Conservation (phyloP, 2,797 vertebrate species). For the Mareca penelope region DNA sequence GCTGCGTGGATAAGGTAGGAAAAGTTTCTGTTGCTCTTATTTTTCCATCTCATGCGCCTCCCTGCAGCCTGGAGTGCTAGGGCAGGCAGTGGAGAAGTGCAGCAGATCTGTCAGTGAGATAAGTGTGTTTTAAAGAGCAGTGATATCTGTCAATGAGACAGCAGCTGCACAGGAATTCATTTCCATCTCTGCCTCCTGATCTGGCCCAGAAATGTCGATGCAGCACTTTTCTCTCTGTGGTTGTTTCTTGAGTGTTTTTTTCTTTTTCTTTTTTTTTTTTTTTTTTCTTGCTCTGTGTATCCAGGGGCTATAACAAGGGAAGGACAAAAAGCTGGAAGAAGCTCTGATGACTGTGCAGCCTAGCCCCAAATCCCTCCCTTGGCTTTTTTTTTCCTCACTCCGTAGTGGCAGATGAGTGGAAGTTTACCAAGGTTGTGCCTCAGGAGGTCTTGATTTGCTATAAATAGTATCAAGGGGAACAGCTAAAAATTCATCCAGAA, state of each 20-base stretch:
- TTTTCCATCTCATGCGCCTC: accelerated
- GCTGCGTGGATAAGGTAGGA: background rate
- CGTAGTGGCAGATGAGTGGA: background rate
- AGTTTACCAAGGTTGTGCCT: background rate
- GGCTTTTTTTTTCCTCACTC: accelerated
- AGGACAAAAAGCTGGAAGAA: background rate
- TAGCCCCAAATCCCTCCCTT: accelerated
- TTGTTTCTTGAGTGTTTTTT: background rate
- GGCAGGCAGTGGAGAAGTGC: background rate
- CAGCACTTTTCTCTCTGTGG: background rate
- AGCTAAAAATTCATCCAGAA: background rate
- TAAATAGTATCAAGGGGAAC: background rate
- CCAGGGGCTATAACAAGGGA: accelerated
- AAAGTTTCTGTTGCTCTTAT: background rate
- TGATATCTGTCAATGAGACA: constrained; percentile 2
- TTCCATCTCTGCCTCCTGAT: background rate
- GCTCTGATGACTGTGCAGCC: background rate
- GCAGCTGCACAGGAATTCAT: background rate
- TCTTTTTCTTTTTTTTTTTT: background rate
- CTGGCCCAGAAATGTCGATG: background rate
- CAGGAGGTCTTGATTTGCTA: accelerated
- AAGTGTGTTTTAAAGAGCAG: constrained; percentile 19
- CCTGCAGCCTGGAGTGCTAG: background rate
- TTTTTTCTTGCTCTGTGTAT: background rate
- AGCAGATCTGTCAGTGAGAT: background rate